phyloP scores from a whole-genome alignment of 2,888 invertebrate genomes.

The Mayetiola destructor region DNA sequence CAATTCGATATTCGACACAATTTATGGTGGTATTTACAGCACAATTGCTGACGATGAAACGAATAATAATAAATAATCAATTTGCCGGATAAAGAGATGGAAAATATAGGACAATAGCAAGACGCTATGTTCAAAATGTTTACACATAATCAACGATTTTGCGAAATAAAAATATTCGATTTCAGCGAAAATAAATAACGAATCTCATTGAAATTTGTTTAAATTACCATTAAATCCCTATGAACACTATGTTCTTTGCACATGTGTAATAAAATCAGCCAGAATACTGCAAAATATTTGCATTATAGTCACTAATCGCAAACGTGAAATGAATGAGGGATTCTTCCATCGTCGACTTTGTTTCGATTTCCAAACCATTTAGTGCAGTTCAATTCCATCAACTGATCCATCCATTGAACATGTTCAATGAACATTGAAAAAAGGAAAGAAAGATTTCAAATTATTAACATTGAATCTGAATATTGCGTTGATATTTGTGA shows the following conservation, averaged over 20 bases:
- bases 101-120: too few relatives aligned
- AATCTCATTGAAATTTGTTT: not conserved
- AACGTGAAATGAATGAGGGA: too few relatives aligned
- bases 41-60: not conserved
- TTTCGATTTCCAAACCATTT: not conserved
- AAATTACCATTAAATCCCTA: conserved; percentile 12
- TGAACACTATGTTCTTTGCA: too few relatives aligned
- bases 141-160: conserved; percentile 9
- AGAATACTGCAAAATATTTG: too few relatives aligned
- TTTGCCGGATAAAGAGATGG: too few relatives aligned
- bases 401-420: not conserved
- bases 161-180: not conserved
- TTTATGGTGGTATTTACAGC: not conserved
- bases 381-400: not conserved
- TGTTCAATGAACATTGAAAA: not conserved
- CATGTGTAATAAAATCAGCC: too few relatives aligned
- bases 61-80: not conserved
- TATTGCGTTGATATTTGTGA: not conserved
- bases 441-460: not conserved
- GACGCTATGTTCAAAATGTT: conserved; percentile 3
- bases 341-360: too few relatives aligned
- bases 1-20: conserved; percentile 8
- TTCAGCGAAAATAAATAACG: not conserved
- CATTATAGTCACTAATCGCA: too few relatives aligned
- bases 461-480: not conserved